Base-by-base conservation (phyloP, 1,140 invertebrate species). In the Drosophila ercepeae region DNA sequence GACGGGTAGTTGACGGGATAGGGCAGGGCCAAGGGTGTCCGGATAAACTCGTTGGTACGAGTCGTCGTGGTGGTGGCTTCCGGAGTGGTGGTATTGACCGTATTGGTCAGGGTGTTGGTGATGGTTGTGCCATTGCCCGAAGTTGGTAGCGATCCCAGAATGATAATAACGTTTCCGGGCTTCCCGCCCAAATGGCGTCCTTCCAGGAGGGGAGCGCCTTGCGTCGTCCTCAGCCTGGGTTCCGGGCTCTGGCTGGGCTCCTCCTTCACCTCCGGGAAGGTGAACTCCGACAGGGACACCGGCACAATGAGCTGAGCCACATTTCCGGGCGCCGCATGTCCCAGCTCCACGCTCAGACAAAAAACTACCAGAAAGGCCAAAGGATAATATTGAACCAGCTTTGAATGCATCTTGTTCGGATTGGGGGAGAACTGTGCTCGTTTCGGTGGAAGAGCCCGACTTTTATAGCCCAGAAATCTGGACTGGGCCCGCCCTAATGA, bases 391-490 rank as follows among this genome's bases (percentile, higher is more conserved):
- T n/a, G n/a, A n/a, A 13, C 2, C n/a, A 21, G 27, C 39, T 1
- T 5, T 36, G 34, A 9, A 13, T 63, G 60, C 60, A 64, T 64
- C 46, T 61, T n/a, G 16, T 13, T 61, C n/a, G 7, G 14, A 1
- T 42, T 14, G 23, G 6, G 16, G 9, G 3, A 14, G 21, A 21
- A 64, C 60, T 64, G 60, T 64, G 60, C 44, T 2, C 18, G 29
- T 11, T 27, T 29, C 1, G 8, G 4, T 6, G n/a, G n/a, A 4
- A 32, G 9, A 32, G 9, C 8, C 7, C 2, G n/a, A 52, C 59
- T 79, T 79, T 65, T 76, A 79, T 81, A 76, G 27, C 36, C n/a
- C 2, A 6, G 4, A 39, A 16, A 39, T 39, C 3, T 14, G 1
- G n/a, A 7, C 13, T 7, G 3, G 8, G 16, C 6, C 7, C 39